phyloP scores from a whole-genome alignment of 2,113 vertebrate species.

The Parus major region DNA sequence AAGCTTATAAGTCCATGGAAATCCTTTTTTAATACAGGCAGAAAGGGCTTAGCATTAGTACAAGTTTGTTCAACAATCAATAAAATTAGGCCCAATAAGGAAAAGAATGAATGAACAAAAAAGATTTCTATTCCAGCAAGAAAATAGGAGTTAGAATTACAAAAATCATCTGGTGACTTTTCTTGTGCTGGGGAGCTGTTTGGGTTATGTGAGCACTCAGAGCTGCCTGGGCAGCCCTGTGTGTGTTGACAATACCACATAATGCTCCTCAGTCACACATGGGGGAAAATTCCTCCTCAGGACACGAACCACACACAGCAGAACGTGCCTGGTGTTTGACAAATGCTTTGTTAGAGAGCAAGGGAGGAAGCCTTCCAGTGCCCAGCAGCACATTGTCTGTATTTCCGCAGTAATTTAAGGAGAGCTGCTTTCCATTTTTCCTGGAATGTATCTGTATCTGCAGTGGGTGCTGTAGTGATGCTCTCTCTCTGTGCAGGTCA shows the following conservation, averaged over 20 bases:
- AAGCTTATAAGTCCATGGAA: slow-evolving; percentile 1
- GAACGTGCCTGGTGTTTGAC: fast-evolving
- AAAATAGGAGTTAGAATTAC: not conserved
- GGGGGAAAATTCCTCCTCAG: not conserved
- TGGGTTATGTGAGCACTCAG: not conserved
- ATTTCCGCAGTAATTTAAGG: not conserved
- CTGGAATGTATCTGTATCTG: not conserved
- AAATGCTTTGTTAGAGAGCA: not conserved
- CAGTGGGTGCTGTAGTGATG: not conserved
- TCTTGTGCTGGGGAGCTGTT: not conserved
- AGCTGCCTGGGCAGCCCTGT: not conserved
- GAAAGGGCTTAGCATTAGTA: not conserved
- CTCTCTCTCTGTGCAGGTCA: not conserved
- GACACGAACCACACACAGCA: not conserved
- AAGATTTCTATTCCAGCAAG: not conserved
- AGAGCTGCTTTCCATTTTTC: not conserved
- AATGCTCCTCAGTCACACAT: not conserved
- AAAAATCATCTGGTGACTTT: not conserved
- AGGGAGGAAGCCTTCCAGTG: not conserved
- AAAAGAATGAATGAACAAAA: not conserved
- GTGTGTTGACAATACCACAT: not conserved
- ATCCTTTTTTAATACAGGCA: slow-evolving; percentile 25
- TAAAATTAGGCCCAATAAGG: not conserved
- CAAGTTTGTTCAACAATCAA: not conserved
- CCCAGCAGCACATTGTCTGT: not conserved